phyloP scores from a whole-genome alignment of 35 echinoderm and acorn worm genomes.

The Heliocidaris erythrogramma region DNA sequence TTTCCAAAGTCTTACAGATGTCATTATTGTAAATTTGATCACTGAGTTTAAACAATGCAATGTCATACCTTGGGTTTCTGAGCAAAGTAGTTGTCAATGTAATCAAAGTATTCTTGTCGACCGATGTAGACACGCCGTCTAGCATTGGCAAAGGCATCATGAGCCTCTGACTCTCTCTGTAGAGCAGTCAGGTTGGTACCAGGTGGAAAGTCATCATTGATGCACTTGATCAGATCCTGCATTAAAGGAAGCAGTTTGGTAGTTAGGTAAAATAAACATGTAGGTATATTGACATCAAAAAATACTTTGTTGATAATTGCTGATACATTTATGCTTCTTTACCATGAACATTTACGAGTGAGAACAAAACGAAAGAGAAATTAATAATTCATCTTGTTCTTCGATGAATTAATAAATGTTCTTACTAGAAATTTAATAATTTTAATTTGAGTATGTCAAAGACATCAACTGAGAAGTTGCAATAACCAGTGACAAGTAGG shows the following conservation, averaged over 20 bases:
- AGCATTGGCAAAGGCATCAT: slow-evolving; percentile 77
- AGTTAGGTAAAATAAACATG: no score
- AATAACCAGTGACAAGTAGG: no score
- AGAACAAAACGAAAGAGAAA: no score
- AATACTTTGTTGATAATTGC: no score
- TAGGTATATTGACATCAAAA: no score
- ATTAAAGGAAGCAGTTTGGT: not conserved
- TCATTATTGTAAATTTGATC: not conserved
- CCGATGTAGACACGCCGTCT: slow-evolving; percentile 84
- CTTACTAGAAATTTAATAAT: no score
- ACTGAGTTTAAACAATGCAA: not conserved
- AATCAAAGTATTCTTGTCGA: slow-evolving; percentile 73
- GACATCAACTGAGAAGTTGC: no score
- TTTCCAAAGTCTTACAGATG: not conserved
- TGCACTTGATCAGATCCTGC: slow-evolving; percentile 71
- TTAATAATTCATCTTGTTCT: no score
- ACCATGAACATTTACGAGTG: no score
- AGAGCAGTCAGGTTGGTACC: slow-evolving; percentile 74
- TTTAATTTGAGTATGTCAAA: no score
- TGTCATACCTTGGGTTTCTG: not conserved
- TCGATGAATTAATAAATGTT: no score
- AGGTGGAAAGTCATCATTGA: slow-evolving; percentile 83
- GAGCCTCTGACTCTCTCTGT: slow-evolving; percentile 76
- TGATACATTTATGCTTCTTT: no score
- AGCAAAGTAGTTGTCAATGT: slow-evolving; percentile 68